Conservation (phyloP, 2,113 vertebrate species). For the Chionis minor region DNA sequence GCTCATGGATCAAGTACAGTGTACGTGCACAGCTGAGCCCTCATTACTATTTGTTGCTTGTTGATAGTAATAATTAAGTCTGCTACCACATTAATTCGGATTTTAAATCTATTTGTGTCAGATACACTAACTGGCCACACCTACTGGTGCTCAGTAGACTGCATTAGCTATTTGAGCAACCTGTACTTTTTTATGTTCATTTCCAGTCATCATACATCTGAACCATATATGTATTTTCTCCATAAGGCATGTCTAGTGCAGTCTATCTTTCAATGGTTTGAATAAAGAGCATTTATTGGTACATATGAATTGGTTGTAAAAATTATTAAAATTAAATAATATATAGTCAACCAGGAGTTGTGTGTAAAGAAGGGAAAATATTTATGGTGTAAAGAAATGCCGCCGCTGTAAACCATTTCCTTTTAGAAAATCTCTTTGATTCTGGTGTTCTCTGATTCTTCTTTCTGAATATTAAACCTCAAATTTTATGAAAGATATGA, state of each 20-base stretch:
- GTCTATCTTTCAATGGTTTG: background rate
- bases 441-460: background rate
- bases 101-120: background rate
- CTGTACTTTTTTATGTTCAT: background rate
- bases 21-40: rapidly evolving
- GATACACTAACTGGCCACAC: background rate
- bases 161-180: background rate
- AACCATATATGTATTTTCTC: background rate
- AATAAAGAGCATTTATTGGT: background rate
- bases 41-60: background rate
- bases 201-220: background rate
- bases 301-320: background rate
- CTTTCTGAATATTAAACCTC: background rate
- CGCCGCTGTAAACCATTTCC: background rate
- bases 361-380: background rate
- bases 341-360: background rate
- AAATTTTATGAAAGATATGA: background rate
- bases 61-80: background rate
- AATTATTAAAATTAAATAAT: background rate
- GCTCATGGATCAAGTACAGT: background rate
- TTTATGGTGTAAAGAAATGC: background rate
- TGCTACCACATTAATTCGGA: background rate
- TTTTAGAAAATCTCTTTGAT: background rate
- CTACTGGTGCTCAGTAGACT: background rate
- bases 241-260: background rate